Conservation (phyloP, 2,797 vertebrate species). For the Pantherophis vulpinus region DNA sequence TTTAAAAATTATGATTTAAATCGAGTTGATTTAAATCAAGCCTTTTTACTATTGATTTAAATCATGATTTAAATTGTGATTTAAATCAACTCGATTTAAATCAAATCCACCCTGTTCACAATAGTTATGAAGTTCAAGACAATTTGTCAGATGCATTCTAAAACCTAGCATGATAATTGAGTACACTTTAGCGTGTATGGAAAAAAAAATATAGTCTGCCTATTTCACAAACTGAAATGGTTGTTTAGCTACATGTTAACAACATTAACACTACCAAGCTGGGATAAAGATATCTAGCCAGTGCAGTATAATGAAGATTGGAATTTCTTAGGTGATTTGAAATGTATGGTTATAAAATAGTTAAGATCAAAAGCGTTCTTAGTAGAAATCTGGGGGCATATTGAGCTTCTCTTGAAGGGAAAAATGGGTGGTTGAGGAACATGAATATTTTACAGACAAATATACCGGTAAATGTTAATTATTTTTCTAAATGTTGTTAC, state of each 20-base stretch:
- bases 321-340: not conserved
- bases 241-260: not conserved
- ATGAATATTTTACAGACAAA: not conserved
- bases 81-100: no score
- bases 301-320: not conserved
- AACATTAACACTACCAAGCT: not conserved
- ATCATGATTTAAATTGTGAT: no score
- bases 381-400: not conserved
- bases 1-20: no score
- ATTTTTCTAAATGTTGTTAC: not conserved
- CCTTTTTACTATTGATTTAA: no score
- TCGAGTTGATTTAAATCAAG: no score
- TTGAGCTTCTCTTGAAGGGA: not conserved
- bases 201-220: not conserved
- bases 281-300: not conserved
- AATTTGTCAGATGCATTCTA: not conserved
- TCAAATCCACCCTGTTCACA: not conserved
- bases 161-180: not conserved
- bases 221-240: not conserved
- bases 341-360: not conserved
- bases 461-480: not conserved
- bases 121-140: not conserved
- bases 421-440: not conserved
- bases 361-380: not conserved
- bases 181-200: not conserved